phyloP scores from a whole-genome alignment of 2,113 vertebrate genomes.

The Trichomycterus rosablanca region DNA sequence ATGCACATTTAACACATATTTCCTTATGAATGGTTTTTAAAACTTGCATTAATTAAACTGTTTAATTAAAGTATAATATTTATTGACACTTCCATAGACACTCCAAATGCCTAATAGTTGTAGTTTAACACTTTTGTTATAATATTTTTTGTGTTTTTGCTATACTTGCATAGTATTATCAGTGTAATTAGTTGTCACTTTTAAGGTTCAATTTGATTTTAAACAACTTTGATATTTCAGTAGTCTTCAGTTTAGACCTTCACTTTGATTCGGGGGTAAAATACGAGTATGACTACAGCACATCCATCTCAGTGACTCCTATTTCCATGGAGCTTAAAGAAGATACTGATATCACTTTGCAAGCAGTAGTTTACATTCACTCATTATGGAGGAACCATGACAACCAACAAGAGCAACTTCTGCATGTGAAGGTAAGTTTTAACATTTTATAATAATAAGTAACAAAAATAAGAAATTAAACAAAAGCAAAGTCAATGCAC shows the following conservation, averaged over 20 bases:
- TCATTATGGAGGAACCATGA: slow-evolving; percentile 18
- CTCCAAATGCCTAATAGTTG: too few relatives aligned
- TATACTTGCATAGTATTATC: too few relatives aligned
- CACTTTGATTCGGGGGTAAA: slow-evolving; percentile 21
- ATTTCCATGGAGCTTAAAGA: slow-evolving; percentile 9
- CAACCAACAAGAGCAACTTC: slow-evolving; percentile 25
- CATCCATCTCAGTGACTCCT: slow-evolving; percentile 11
- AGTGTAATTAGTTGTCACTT: too few relatives aligned
- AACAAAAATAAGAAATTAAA: background rate
- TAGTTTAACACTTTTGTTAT: background rate
- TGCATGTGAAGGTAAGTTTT: slow-evolving; percentile 16
- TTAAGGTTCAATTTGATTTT: background rate
- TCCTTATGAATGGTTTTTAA: too few relatives aligned
- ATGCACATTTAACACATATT: background rate
- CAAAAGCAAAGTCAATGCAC: too few relatives aligned
- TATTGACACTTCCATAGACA: too few relatives aligned
- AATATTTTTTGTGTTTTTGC: background rate
- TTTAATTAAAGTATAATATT: too few relatives aligned
- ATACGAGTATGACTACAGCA: slow-evolving; percentile 32
- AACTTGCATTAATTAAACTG: too few relatives aligned
- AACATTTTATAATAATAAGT: background rate
- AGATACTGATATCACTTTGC: background rate
- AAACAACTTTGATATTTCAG: slow-evolving; percentile 13
- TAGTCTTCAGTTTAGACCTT: slow-evolving; percentile 1
- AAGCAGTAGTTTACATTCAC: slow-evolving; percentile 6